Base-by-base conservation (phyloP, 2,888 invertebrate genomes). In the Ormyrus thymus region DNA sequence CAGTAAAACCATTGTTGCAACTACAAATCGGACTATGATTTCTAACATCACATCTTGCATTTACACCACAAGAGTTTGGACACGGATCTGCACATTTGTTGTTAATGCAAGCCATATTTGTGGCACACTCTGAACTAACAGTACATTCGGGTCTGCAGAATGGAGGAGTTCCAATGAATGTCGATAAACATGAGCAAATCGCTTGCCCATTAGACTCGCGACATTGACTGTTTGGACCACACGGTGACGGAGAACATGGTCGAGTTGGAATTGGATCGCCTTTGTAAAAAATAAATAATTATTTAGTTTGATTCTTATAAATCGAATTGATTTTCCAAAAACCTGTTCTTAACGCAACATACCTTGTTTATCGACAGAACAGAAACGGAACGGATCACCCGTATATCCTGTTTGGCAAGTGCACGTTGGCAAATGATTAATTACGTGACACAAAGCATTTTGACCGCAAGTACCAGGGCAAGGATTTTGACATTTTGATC, bases 401-500 rank as follows among this genome's bases (percentile, higher is more conserved):
- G 90, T 91, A 83, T 91, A 91, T 59, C 91, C 90, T n/a, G 89
- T 85, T 50, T 90, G 90, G 84, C 93, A 93, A 82, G 90, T 91
- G 84, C 94, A 94, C 81, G 92, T 91, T 5, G 93, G 93, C 62
- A 92, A 90, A 83, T 93, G 96, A 86, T 96, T 96, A 71, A 95
- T 92, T 13, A 95, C 95, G 84, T 93, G 93, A 86, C 97, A 97
- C 76, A 94, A 92, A 1, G 96, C 94, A 87, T 94, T 94, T 72
- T 92, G 90, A 11, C 96, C 97, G 87, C 97, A 97, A 85, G 94
- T 94, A 82, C 94, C 94, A 29, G 93, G 92, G 85, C 97, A 97
- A 6, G 97, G 97, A 89, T 97, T 93, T 13, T 93, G 90, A 87
- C 97, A 97, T 91, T 96, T 96, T 81, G 94, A 94, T 83, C 94